Evolutionary conservation across 2,888 invertebrate genomes (phyloP).

Genomic region (Hoplodrina ambigua): DNA sequence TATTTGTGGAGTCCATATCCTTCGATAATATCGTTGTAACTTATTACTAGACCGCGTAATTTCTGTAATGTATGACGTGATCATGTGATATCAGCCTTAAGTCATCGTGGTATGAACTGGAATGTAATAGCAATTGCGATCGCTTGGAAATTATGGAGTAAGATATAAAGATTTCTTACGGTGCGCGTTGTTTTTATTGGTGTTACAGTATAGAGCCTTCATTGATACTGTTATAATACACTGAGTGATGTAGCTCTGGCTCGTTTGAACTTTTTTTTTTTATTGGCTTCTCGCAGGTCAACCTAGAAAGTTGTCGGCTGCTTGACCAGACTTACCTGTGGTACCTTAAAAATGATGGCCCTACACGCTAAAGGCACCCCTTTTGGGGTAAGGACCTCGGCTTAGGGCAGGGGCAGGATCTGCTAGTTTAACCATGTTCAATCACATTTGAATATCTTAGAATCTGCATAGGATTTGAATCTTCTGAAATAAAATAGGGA

Average conservation of each 20-base stretch:
- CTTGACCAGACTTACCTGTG: no score
- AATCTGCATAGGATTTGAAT: no score
- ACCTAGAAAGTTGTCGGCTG: no score
- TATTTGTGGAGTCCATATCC: constrained; percentile 69
- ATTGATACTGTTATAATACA: neutral
- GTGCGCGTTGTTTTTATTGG: neutral
- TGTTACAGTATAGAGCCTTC: neutral
- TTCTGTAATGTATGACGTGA: constrained; percentile 44
- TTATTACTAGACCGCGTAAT: constrained; percentile 62
- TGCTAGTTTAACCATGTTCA: no score
- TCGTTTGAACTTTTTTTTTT: no score
- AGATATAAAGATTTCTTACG: constrained; percentile 5
- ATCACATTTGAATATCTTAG: no score
- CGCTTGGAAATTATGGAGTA: constrained; percentile 16
- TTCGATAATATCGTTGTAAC: constrained; percentile 67
- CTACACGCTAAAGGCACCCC: no score
- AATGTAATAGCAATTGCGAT: constrained; percentile 35
- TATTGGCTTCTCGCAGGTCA: no score
- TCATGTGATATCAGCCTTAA: constrained; percentile 40
- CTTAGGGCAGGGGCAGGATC: no score
- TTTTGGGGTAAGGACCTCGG: no score
- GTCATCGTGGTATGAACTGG: constrained; percentile 20
- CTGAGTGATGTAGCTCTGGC: neutral
- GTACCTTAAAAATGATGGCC: no score
- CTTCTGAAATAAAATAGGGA: no score